Evolutionary conservation across 2,797 vertebrate species (phyloP), one percentile per base, ranked within the genome.

Genomic region (Synaphobranchus kaupii): DNA sequence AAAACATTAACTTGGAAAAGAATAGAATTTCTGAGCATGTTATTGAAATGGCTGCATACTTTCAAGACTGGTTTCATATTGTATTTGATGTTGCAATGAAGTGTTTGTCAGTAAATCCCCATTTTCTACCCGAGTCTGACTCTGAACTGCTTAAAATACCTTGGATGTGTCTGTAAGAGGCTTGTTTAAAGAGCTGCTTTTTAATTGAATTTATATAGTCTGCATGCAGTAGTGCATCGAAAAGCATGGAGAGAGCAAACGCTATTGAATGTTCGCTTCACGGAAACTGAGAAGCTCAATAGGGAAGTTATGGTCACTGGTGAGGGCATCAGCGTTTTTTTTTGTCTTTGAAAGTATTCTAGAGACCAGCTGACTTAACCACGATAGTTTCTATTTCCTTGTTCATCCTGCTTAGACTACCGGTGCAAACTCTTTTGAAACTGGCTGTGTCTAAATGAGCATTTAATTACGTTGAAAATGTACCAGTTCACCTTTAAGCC

Each of bases 401-500:
- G 78, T 50, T 81, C n/a, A n/a, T 80, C 39, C 39, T 80, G 76
- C 48, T 80, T 20, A 47, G 76, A 48, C 76, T 80, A 22, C 44
- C 22, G 44, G 47, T 78, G 1, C 47, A 81, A 81, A 47, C 73
- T 39, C 73, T 39, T 73, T 60, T 13, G 12, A 39, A 73, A 13
- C 12, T 2, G 28, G 71, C 28, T 73, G 8, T 78, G 73, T 25
- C 73, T 22, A 22, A 78, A 25, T 78, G 17, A 78, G 5, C 34
- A 12, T 39, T 44, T 44, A 15, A 6, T 78, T 48, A 22, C 25
- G 78, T 48, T 12, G 10, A 9, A 48, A 76, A 44, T 3, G 13
- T 44, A 44, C 28, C n/a, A 31, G 31, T 39, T 76, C 34, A 39
- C 31, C 71, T 76, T 76, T 39, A 20, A 76, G 34, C 71, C 71